A percentile compares a stretch with the other conserved stretches of the same genome.
Conservation (phyloP, 2,888 invertebrate species). For the Cephalotes varians region DNA sequence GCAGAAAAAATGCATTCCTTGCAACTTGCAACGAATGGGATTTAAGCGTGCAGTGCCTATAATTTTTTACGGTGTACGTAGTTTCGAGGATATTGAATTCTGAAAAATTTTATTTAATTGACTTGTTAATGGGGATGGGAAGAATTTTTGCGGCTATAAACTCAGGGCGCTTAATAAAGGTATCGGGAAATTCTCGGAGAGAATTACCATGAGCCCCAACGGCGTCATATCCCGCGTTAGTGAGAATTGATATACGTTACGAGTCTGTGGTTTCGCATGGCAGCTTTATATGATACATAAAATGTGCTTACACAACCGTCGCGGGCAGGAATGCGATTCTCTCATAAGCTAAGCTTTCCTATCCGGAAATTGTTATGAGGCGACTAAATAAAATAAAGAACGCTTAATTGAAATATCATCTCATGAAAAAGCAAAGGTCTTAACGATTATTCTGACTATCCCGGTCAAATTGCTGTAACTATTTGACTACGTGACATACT, state of each 20-base stretch:
- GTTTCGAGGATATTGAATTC: neutral
- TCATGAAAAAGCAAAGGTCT: neutral
- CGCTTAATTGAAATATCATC: neutral
- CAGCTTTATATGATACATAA: slow-evolving; percentile 59
- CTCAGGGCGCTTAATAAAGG: neutral
- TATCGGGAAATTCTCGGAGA: neutral
- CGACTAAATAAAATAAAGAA: neutral
- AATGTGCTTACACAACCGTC: slow-evolving; percentile 38
- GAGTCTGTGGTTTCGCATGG: slow-evolving; percentile 4
- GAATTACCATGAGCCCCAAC: slow-evolving; percentile 6
- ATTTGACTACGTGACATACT: neutral
- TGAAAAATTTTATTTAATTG: neutral
- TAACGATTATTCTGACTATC: neutral
- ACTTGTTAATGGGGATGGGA: neutral
- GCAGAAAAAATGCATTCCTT: neutral
- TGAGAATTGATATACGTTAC: slow-evolving; percentile 60
- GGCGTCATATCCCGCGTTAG: slow-evolving; percentile 44
- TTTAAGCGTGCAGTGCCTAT: neutral
- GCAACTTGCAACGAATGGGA: neutral
- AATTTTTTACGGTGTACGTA: neutral
- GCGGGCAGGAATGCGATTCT: slow-evolving; percentile 1
- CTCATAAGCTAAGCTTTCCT: slow-evolving; percentile 13
- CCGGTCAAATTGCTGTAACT: neutral
- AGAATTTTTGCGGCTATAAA: neutral
- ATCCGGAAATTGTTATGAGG: slow-evolving; percentile 7